phyloP scores from a whole-genome alignment of 2,113 vertebrate species.

The Brienomyrus brachyistius region DNA sequence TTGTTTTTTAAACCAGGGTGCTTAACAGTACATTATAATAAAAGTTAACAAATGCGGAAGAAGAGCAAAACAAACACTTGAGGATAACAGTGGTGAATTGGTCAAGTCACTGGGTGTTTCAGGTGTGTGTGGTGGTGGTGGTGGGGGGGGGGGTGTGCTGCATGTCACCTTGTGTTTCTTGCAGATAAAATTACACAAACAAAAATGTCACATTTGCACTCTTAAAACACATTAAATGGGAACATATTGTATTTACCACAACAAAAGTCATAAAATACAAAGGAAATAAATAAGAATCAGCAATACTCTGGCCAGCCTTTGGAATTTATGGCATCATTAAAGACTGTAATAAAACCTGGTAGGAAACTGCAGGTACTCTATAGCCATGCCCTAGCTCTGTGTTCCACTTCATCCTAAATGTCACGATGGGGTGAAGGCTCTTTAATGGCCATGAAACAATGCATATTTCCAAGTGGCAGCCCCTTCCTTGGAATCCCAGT shows the following conservation, averaged over 20 bases:
- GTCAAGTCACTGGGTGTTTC: too few relatives aligned
- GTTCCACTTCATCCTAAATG: background rate
- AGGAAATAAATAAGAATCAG: background rate
- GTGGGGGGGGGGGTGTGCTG: too few relatives aligned
- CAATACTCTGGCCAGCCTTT: background rate
- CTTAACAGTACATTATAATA: background rate
- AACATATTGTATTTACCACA: background rate
- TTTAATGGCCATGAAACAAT: background rate
- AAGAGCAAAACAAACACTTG: background rate
- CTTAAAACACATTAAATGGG: background rate
- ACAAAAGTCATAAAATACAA: background rate
- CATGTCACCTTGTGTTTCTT: background rate
- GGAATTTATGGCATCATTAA: background rate
- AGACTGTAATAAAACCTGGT: background rate
- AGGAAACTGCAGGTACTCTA: background rate
- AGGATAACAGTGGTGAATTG: too few relatives aligned
- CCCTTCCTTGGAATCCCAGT: background rate
- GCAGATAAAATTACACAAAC: background rate
- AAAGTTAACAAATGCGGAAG: background rate
- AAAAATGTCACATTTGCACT: background rate
- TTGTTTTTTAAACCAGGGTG: background rate
- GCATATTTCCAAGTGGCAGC: background rate
- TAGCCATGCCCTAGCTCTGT: background rate
- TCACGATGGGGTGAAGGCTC: background rate
- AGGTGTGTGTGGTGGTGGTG: too few relatives aligned